These are phyloP conservation scores for Acleris literana DNA, from an alignment of 2,888 invertebrate genomes.

Conservation along the genomic window DNA sequence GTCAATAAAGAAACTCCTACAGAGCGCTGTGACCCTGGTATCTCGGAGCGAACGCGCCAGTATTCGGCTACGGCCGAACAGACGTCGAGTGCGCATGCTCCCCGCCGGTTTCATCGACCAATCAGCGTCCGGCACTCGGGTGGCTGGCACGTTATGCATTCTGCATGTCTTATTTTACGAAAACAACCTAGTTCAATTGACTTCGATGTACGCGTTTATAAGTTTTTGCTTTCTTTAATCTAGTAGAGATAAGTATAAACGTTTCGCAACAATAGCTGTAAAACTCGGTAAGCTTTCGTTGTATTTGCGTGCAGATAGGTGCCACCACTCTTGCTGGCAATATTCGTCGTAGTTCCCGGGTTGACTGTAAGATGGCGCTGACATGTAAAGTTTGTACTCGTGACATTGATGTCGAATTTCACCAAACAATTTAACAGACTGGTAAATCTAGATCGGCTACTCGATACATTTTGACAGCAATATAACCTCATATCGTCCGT, in stretches of 20 bases:
- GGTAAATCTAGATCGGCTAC: too few species aligned
- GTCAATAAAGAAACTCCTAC: conserved; percentile 68
- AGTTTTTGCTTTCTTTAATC: conserved; percentile 26
- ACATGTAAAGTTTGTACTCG: conserved; percentile 33
- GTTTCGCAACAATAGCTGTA: conserved; percentile 11
- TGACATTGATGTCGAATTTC: too few species aligned
- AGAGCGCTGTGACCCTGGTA: conserved; percentile 79
- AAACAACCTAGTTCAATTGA: conserved; percentile 41
- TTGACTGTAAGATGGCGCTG: conserved; percentile 74
- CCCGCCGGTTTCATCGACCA: conserved; percentile 72
- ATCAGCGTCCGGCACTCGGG: conserved; percentile 67
- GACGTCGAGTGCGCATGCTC: conserved; percentile 78
- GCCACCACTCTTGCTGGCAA: conserved; percentile 23
- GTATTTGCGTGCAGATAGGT: conserved; percentile 28
- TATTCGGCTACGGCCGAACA: conserved; percentile 77
- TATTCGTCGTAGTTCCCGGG: conserved; percentile 60
- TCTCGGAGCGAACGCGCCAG: conserved; percentile 80
- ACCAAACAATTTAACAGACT: too few species aligned
- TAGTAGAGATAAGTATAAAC: conserved; percentile 8
- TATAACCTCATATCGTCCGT: too few species aligned
- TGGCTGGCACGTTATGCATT: conserved; percentile 52
- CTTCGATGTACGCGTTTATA: conserved; percentile 35
- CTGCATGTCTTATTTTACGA: conserved; percentile 43
- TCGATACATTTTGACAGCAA: too few species aligned
- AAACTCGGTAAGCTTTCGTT: conserved; percentile 2